These are phyloP conservation scores for Variabilichromis moorii DNA, from an alignment of 2,113 vertebrate genomes.

Conservation along the genomic window DNA sequence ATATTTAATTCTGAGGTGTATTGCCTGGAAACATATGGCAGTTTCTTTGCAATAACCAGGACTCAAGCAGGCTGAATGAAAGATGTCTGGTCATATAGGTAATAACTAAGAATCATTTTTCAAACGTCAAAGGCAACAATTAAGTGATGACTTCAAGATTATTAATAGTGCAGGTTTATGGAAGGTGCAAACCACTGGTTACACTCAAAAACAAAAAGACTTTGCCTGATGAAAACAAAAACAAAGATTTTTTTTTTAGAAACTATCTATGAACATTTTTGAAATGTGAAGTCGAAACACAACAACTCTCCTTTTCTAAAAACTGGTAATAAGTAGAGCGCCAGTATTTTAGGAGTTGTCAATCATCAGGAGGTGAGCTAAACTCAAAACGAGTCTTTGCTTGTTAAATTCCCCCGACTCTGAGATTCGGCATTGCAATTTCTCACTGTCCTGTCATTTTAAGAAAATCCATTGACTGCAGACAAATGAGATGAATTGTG, in stretches of 20 bases:
- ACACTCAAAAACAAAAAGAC: not conserved
- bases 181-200: not conserved
- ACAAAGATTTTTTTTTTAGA: not conserved
- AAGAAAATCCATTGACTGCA: not conserved
- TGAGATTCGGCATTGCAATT: not conserved
- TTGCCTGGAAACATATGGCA: not conserved
- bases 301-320: not conserved
- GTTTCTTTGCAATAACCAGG: not conserved
- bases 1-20: not conserved
- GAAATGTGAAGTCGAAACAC: not conserved
- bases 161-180: fast-evolving
- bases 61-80: not conserved
- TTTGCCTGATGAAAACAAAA: not conserved
- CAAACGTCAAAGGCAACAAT: not conserved
- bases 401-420: not conserved
- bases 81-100: not conserved
- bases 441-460: not conserved
- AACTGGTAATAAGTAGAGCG: not conserved
- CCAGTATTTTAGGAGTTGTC: not conserved
- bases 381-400: not conserved
- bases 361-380: not conserved
- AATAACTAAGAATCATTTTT: not conserved
- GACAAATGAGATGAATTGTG: not conserved
- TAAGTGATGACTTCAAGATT: not conserved
- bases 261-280: not conserved